Base-by-base conservation (phyloP, 2,888 invertebrate genomes). In the Norana najaformis region DNA sequence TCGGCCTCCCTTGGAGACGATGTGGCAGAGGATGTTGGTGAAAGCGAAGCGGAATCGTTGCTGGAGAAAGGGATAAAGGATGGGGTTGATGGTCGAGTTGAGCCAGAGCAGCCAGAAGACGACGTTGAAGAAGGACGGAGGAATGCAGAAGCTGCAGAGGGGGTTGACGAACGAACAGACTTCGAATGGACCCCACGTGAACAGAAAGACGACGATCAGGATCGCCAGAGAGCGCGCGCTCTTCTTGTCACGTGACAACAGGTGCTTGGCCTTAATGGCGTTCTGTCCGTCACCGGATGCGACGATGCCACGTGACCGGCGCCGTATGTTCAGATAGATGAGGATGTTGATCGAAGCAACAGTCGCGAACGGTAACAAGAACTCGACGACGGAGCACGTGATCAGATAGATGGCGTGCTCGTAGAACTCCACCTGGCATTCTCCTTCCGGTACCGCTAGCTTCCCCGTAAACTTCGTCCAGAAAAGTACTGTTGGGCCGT, bases 151-250 rank as follows among this genome's bases (percentile, higher is more conserved):
- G 38, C 89, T 88, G 91, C 93, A 93, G 14, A 92, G 90, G 18
- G 92, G 91, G 14, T 90, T 88, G 5, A 92, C 90, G 36, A 93
- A 90, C 2, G 93, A 92, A 38, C 92, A 88, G 88, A 93, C 89
- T 88, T 93, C 92, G 90, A 91, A 93, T 13, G 93, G 93, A 90
- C 92, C 92, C 93, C 93, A 93, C 83, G 93, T 93, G 1, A 93
- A 37, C 16, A 91, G 92, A 88, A 93, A 93, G 11, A 92, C 92
- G 53, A 93, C 90, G 23, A 93, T 92, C 20, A 93, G 91, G 83
- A 93, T 92, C 88, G 93, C 92, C n/a, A 93, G 89, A 35, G 92
- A 92, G 34, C 92, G 90, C 0, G 93, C 93, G 34, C 92, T 92
- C 88, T 91, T 92, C 83, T 90, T 91, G 88, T 91, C 92, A 35